These are phyloP conservation scores for Mohoua ochrocephala DNA, from an alignment of 2,113 vertebrate genomes.

Conservation along the genomic window DNA sequence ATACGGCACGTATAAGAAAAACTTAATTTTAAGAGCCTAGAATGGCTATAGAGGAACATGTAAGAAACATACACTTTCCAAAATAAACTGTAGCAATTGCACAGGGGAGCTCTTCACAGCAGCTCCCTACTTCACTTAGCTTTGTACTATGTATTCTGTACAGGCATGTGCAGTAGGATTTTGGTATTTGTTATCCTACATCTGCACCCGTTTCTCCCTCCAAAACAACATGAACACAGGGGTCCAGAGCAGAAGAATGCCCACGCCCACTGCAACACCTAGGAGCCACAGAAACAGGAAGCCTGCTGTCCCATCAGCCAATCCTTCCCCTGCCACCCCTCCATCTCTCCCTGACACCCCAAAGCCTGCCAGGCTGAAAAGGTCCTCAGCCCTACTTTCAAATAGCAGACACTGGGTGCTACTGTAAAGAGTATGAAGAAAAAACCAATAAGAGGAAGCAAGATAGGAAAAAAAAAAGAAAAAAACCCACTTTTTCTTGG, in stretches of 20 bases:
- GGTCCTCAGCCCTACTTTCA: not conserved
- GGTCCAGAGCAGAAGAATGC: not conserved
- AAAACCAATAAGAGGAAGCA: not conserved
- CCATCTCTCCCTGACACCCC: not conserved
- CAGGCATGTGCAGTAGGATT: not conserved
- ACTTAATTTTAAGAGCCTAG: not conserved
- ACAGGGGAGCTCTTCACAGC: not conserved
- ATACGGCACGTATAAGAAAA: not conserved
- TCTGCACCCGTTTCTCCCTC: not conserved
- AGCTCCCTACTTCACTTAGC: not conserved
- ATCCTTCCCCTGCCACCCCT: not conserved
- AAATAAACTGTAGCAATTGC: not conserved
- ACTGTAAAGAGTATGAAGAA: not conserved
- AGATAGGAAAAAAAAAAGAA: not conserved
- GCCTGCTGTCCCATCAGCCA: not conserved
- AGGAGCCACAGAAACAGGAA: not conserved
- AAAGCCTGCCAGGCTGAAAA: not conserved
- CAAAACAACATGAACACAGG: not conserved
- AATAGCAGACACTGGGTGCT: not conserved
- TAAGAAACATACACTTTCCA: not conserved
- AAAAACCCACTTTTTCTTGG: not conserved
- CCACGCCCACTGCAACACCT: not conserved
- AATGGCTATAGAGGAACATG: not conserved
- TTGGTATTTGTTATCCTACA: not conserved
- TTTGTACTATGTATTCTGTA: not conserved